These are phyloP conservation scores for Alexandromys fortis DNA, from an alignment of 2,113 vertebrate species.

Conservation along the genomic window DNA sequence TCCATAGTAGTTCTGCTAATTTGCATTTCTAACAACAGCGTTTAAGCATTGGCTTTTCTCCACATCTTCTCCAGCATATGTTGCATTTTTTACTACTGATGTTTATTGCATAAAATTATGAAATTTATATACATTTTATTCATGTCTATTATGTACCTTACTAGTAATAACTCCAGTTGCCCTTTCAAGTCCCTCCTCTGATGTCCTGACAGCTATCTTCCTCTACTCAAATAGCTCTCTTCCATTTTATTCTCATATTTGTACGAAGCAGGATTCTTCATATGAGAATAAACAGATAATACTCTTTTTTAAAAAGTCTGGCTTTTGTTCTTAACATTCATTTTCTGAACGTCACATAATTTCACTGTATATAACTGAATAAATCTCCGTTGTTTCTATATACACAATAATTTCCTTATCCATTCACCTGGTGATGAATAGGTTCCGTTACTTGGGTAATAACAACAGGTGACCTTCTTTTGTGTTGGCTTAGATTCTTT, in stretches of 20 bases:
- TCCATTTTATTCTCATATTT: neutral
- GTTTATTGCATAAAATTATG: neutral
- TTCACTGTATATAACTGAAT: neutral
- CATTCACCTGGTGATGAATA: neutral
- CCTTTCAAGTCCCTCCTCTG: neutral
- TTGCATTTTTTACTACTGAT: neutral
- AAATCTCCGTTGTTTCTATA: neutral
- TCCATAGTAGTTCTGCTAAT: neutral
- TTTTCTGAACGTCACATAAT: neutral
- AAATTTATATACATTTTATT: neutral
- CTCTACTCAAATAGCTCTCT: neutral
- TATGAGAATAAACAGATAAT: neutral
- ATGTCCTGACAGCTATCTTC: neutral
- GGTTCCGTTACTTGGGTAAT: neutral
- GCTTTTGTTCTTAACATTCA: neutral
- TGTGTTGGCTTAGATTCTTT: neutral
- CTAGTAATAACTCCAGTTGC: neutral
- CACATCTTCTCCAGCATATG: neutral
- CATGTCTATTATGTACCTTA: neutral
- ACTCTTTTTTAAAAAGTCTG: neutral
- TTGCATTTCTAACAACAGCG: neutral
- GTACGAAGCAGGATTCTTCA: neutral
- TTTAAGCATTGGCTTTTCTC: neutral
- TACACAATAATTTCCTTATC: neutral
- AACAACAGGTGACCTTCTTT: neutral